Conservation (phyloP, 1,140 invertebrate species). For the Mesaphorura yosii region DNA sequence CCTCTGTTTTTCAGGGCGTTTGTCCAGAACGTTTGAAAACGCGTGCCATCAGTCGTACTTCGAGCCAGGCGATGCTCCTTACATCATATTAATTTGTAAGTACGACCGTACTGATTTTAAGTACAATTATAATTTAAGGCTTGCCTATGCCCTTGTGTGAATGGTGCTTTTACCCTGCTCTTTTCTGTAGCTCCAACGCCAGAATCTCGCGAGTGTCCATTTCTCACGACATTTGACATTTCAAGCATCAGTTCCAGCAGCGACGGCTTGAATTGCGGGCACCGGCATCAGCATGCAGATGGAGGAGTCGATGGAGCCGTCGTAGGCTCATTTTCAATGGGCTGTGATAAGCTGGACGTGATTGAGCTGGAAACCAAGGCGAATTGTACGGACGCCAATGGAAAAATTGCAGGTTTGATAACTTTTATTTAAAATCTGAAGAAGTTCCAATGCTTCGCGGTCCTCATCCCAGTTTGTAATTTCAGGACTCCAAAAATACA, state of each 20-base stretch:
- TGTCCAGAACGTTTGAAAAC: not conserved
- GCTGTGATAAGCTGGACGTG: not conserved
- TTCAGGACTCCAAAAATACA: not conserved
- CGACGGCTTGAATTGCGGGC: not conserved
- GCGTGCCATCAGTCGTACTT: not conserved
- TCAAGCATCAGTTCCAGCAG: conserved; percentile 37
- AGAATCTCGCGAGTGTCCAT: conserved; percentile 50
- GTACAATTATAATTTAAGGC: not conserved
- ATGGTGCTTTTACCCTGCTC: conserved; percentile 13
- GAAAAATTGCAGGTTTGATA: not conserved
- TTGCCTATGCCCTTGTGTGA: not conserved
- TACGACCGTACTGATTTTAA: not conserved
- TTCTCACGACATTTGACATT: conserved; percentile 55
- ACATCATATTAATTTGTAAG: not conserved
- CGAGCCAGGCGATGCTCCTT: not conserved
- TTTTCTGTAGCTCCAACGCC: conserved; percentile 50
- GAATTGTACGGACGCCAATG: not conserved
- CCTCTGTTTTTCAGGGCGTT: not conserved
- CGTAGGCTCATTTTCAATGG: not conserved
- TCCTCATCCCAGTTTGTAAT: not conserved
- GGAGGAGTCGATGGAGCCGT: no score
- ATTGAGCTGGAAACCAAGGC: not conserved
- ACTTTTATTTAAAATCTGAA: not conserved
- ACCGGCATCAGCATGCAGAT: no score
- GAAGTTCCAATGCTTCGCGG: not conserved